Evolutionary conservation across 1,140 invertebrate genomes (phyloP), one percentile per base, ranked within the genome.

Genomic region (Zaprionus davidi): DNA sequence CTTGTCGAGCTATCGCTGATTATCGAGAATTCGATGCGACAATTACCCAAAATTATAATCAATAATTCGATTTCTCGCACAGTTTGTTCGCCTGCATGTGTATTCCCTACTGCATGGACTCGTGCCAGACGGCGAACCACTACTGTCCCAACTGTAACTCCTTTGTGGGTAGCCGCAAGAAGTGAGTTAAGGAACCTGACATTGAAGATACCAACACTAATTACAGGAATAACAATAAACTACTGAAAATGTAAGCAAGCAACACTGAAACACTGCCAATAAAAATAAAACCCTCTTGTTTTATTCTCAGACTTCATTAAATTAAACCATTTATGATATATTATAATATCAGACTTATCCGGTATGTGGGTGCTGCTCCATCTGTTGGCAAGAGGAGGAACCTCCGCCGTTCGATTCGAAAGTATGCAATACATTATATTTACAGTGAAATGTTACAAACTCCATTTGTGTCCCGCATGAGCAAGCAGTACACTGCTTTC

Each of bases 21-120:
- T 57, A 58, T 44, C 65, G 46, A 22, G 28, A 34, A 34, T 26
- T 44, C 41, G 15, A n/a, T 38, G 24, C 46, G 24, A 57, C 9
- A 31, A 17, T 28, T 22, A 24, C 5, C 13, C 20, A 13, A n/a
- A 49, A 24, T 53, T 28, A 20, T 46, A 12, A 12, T 53, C 57
- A 17, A 11, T 49, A 53, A 36, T 34, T 65, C 31, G 5, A 44
- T 49, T 55, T 38, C 36, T 44, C 15, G 4, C 2, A 9, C 26
- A 76, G 94, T 75, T 95, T 94, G 78, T 95, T 94, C 93, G 93
- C 93, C 3, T 96, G 94, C 69, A 93, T 93, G 15, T 95, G 94
- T 57, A 87, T 95, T 11, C 95, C 95, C 7, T 96, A 96, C 71
- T 96, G 95, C 69, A 93, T 95, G 75, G 94, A 96, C 71, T 94